Conservation (phyloP, 1,140 invertebrate genomes). For the honey bee (Apis mellifera) region DNA sequence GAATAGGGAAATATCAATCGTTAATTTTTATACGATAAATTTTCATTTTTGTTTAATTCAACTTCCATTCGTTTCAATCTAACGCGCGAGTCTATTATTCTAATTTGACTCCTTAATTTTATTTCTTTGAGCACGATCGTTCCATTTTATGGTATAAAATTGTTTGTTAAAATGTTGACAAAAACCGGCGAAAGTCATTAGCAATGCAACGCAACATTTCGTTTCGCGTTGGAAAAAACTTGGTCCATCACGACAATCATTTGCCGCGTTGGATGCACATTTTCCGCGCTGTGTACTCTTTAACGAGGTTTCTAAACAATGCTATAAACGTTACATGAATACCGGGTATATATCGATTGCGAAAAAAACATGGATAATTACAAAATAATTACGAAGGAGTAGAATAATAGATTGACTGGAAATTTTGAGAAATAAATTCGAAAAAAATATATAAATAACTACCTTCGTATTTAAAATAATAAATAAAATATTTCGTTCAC, state of each 20-base stretch:
- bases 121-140: conserved; percentile 11
- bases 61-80: too few relatives aligned
- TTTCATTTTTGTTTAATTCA: too few relatives aligned
- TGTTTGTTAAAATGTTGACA: conserved; percentile 1
- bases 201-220: conserved; percentile 3
- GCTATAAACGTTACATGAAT: background rate
- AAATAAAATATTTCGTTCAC: too few relatives aligned
- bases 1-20: background rate
- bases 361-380: background rate
- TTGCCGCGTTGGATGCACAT: background rate
- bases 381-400: background rate
- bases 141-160: background rate
- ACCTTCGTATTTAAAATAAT: background rate
- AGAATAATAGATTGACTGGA: background rate
- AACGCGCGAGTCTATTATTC: background rate
- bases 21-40: background rate
- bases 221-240: conserved; percentile 4
- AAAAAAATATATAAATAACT: background rate
- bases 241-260: background rate
- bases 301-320: background rate
- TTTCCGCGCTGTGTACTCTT: background rate
- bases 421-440: background rate
- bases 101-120: background rate
- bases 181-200: conserved; percentile 37
- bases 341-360: background rate